Percentiles rank a stretch among this genome's conserved stretches.
Evolutionary conservation across 2,888 invertebrate species (phyloP).

Genomic region (Lasius fuliginosus): DNA sequence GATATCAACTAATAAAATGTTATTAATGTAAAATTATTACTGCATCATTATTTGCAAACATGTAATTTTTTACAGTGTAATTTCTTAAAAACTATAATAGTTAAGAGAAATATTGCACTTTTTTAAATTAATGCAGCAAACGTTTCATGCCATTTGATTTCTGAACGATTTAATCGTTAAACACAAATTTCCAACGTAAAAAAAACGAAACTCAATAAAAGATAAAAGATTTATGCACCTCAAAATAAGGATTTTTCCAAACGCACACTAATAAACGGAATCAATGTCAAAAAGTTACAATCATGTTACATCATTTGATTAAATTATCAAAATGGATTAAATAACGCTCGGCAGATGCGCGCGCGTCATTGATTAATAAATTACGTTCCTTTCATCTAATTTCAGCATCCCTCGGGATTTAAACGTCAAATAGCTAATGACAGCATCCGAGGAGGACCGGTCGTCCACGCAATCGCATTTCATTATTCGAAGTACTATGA

Average conservation of each 20-base stretch:
- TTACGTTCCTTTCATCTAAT: constrained; percentile 40
- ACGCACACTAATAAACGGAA: not conserved
- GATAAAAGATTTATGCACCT: not conserved
- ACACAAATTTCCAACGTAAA: not conserved
- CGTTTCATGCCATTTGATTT: not conserved
- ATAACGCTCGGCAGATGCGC: not conserved
- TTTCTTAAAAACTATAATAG: not conserved
- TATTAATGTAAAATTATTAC: not conserved
- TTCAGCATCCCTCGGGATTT: constrained; percentile 31
- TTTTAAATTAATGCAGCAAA: not conserved
- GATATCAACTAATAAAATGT: not conserved
- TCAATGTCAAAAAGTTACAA: not conserved
- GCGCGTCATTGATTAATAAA: constrained; percentile 32
- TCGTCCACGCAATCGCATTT: constrained; percentile 32
- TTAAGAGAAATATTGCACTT: not conserved
- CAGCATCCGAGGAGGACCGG: constrained; percentile 29
- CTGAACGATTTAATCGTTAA: not conserved
- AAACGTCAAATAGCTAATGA: constrained; percentile 53
- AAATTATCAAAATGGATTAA: not conserved
- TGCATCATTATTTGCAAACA: not conserved
- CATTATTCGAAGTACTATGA: constrained; percentile 56
- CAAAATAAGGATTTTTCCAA: not conserved
- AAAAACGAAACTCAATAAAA: not conserved
- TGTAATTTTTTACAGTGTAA: not conserved
- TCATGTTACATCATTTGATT: not conserved